Percentiles rank a stretch among this genome's conserved stretches.
These are phyloP conservation scores for Dichetophora obliterata DNA, from an alignment of 2,888 invertebrate species.

Conservation along the genomic window DNA sequence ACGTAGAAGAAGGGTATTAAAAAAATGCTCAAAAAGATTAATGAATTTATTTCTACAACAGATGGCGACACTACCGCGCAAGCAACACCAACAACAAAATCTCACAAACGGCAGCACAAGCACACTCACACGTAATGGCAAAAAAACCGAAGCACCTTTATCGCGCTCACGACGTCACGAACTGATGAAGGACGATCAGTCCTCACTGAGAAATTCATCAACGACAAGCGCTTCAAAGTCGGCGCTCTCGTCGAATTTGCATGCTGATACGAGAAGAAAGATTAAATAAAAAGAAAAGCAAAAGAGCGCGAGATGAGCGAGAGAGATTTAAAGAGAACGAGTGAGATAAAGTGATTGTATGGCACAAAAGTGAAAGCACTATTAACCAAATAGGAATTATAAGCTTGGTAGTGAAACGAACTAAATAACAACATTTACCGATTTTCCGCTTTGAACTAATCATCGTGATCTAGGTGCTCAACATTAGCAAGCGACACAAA, in stretches of 20 bases:
- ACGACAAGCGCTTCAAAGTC: conserved; percentile 63
- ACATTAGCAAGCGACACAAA: neutral
- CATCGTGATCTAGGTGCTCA: conserved; percentile 14
- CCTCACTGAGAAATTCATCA: conserved; percentile 60
- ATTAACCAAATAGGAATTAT: conserved; percentile 11
- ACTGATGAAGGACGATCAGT: conserved; percentile 62
- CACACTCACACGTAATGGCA: conserved; percentile 59
- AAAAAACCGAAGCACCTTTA: conserved; percentile 58
- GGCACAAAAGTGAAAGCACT: neutral
- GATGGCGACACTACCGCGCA: conserved; percentile 65
- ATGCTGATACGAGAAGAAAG: conserved; percentile 48
- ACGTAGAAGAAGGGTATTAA: conserved; percentile 29
- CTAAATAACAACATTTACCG: neutral
- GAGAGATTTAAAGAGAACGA: neutral
- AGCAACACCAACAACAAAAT: conserved; percentile 53
- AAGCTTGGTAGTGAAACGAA: neutral
- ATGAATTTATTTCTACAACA: conserved; percentile 36
- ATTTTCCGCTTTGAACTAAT: neutral
- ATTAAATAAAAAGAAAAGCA: conserved; percentile 37
- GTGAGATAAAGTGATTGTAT: neutral
- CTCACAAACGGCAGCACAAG: conserved; percentile 58
- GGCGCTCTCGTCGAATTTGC: conserved; percentile 64
- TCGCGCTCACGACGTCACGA: conserved; percentile 55
- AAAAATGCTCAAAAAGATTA: neutral
- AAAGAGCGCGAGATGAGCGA: conserved; percentile 11